Evolutionary conservation across 1,140 invertebrate genomes (phyloP), one percentile per base, ranked within the genome.

Genomic region (Cotesia typhae): DNA sequence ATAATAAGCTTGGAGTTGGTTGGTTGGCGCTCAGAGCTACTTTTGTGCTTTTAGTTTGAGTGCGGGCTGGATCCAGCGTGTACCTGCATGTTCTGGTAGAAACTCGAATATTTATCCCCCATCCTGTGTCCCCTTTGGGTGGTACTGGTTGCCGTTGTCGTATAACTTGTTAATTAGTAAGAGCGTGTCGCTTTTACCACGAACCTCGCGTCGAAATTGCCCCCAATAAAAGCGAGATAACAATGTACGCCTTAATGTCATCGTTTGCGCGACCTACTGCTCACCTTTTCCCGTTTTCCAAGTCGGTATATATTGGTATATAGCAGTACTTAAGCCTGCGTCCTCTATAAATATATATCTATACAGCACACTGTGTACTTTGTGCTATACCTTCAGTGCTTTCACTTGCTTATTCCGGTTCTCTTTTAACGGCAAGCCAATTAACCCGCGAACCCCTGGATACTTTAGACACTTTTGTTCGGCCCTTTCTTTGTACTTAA

Each of bases 121-220:
- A 12, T 20, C 10, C 9, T 1, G 28, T 28, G 28, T 28, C 28
- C 28, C 28, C 28, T 28, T 28, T 20, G 53, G 17, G 17, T 55
- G 12, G n/a, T 20, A 3, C 53, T 20, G 12, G 17, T n/a, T 9
- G 5, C n/a, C 10, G 12, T 55, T 55, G 53, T 55, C 41, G 41
- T 47, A 55, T 55, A 55, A 55, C 53, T 55, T 55, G 53, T 55
- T 55, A 55, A 55, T 55, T 55, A 55, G 53, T 55, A 20, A 55
- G 53, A 55, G 53, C 53, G 53, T 55, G 53, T 55, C 53, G 53
- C 53, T 55, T n/a, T 55, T 55, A 55, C 53, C 53, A 55, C 53
- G 17, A 55, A 20, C 53, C 12, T 9, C 6, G 53, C 53, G 53
- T 55, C 17, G 53, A 55, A 55, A 55, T 55, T 55, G 53, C 53